Conservation (phyloP, 2,888 invertebrate genomes). For the Steromphala cineraria region DNA sequence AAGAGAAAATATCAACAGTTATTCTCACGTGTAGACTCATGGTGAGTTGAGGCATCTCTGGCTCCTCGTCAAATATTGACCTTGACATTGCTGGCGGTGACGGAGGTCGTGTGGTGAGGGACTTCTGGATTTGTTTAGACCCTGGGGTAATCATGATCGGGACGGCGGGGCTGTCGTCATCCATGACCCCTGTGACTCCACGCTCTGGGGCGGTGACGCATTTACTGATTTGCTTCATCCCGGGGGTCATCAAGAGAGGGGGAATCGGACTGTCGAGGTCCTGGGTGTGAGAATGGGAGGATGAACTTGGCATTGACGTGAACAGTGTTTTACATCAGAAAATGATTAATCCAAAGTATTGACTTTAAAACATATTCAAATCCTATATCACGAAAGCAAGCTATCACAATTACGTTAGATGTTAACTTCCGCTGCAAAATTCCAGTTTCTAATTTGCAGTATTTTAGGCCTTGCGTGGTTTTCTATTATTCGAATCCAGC, state of each 20-base stretch:
- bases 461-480: no score
- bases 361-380: no score
- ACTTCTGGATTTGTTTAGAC: slow-evolving; percentile 6
- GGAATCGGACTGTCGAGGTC: slow-evolving; percentile 23
- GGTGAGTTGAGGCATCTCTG: slow-evolving; percentile 8
- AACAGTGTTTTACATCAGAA: background rate
- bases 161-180: slow-evolving; percentile 4
- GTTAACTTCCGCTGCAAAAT: no score
- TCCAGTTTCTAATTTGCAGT: no score
- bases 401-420: no score
- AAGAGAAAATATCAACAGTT: background rate
- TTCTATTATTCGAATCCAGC: no score
- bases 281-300: background rate
- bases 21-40: slow-evolving; percentile 1
- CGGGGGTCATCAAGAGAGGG: slow-evolving; percentile 30
- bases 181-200: background rate
- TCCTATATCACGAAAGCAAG: no score
- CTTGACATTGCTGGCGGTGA: background rate
- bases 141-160: slow-evolving; percentile 20
- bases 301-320: background rate
- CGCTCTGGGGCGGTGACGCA: background rate
- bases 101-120: background rate
- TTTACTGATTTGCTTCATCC: slow-evolving; percentile 28
- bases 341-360: no score
- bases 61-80: background rate